A percentile compares a stretch with the other conserved stretches of the same genome.
Conservation (phyloP, 2,113 vertebrate species). For the Leucoraja erinaceus region DNA sequence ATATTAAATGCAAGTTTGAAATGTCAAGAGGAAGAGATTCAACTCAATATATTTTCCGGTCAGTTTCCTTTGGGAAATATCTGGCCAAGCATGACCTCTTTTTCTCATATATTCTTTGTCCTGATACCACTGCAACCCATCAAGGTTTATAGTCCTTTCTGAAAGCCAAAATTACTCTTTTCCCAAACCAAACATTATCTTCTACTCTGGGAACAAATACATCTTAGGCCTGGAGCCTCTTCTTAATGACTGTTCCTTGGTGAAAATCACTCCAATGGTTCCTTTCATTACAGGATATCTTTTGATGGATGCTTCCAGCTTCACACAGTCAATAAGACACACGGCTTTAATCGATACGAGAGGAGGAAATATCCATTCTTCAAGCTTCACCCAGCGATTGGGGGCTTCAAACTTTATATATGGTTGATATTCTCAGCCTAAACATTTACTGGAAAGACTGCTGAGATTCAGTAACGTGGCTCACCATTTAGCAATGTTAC, state of each 20-base stretch:
- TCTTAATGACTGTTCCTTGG: neutral
- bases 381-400: no score
- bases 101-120: neutral
- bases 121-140: neutral
- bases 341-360: neutral
- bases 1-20: neutral
- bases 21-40: neutral
- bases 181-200: slow-evolving; percentile 20
- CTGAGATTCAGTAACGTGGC: no score
- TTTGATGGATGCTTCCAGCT: slow-evolving; percentile 6
- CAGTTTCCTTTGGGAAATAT: neutral
- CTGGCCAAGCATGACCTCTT: neutral
- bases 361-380: neutral
- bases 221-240: neutral
- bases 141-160: neutral
- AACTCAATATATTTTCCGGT: neutral
- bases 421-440: neutral
- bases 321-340: neutral
- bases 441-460: no score
- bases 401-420: neutral
- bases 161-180: neutral
- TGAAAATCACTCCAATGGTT: neutral
- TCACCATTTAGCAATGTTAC: no score
- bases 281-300: neutral
- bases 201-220: neutral